These are phyloP conservation scores for Scopus umbretta DNA, from an alignment of 2,113 vertebrate genomes.

Conservation along the genomic window DNA sequence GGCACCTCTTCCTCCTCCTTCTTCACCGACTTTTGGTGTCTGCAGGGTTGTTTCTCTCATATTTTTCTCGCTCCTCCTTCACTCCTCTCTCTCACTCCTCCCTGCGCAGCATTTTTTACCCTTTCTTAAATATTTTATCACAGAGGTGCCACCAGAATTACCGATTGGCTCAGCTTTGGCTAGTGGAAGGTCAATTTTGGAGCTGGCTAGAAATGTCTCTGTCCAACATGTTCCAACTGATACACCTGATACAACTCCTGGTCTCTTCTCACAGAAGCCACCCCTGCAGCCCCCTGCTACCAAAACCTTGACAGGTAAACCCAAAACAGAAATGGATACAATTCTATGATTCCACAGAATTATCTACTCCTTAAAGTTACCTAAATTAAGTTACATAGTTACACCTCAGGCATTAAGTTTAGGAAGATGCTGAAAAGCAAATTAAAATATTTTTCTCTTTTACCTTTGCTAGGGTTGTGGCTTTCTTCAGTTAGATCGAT, in stretches of 20 bases:
- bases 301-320: background rate
- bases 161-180: background rate
- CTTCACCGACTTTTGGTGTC: background rate
- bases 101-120: background rate
- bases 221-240: too few relatives aligned
- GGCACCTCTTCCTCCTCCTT: background rate
- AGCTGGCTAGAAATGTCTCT: background rate
- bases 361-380: background rate
- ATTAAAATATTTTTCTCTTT: background rate
- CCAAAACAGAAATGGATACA: background rate
- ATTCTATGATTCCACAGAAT: background rate
- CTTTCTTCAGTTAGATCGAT: constrained; percentile 23
- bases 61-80: background rate
- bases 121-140: background rate
- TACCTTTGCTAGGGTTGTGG: background rate
- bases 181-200: background rate
- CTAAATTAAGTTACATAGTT: background rate
- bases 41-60: background rate
- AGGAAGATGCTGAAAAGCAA: background rate
- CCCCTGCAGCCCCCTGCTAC: background rate
- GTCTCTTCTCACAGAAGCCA: background rate
- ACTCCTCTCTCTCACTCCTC: background rate
- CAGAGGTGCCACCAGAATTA: background rate
- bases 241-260: background rate
- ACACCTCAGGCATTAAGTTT: background rate